Percentiles rank a stretch among this genome's conserved stretches.
These are phyloP conservation scores for Hexactinellida sp. DNA, from an alignment of 37 sponge, comb jelly and placozoan species.

Conservation along the genomic window DNA sequence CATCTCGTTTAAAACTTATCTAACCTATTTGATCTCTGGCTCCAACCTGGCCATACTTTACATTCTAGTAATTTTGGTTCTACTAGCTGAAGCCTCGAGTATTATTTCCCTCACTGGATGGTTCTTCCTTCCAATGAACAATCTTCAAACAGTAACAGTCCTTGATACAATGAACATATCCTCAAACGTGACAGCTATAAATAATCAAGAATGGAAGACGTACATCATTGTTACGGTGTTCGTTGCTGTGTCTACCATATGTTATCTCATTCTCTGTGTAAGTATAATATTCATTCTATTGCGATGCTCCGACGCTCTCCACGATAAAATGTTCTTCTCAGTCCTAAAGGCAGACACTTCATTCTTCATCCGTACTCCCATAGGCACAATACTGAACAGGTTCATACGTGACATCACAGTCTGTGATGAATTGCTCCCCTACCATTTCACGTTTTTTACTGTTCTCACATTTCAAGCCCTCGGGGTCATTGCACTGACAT, in stretches of 20 bases:
- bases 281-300: background rate
- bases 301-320: background rate
- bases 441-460: background rate
- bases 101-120: background rate
- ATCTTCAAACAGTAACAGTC: background rate
- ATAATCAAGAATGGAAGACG: background rate
- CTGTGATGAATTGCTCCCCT: background rate
- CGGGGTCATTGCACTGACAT: conserved; percentile 4
- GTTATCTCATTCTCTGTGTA: background rate
- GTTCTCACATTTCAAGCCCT: background rate
- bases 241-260: background rate
- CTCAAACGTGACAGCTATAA: background rate
- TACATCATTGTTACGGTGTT: background rate
- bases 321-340: background rate
- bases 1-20: background rate
- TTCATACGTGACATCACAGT: background rate
- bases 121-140: background rate
- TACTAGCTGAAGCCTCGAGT: background rate
- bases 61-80: background rate
- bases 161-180: background rate
- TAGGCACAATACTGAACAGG: background rate
- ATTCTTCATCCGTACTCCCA: conserved; percentile 1
- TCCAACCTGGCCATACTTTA: background rate
- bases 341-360: background rate
- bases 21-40: background rate